Conservation (phyloP, 2,888 invertebrate genomes). For the Lepas anatifera region DNA sequence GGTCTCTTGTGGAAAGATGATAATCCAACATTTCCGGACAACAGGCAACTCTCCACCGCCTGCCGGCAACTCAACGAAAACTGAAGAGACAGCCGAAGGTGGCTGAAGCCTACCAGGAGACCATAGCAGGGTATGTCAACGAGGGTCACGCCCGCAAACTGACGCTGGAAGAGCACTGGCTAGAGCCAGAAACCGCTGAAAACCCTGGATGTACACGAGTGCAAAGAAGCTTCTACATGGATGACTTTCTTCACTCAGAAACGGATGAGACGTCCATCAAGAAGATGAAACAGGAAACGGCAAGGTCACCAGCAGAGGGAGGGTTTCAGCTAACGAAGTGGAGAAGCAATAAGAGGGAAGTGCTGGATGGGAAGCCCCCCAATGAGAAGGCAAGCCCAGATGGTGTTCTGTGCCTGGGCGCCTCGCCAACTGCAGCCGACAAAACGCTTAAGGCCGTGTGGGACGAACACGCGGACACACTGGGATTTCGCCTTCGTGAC, state of each 20-base stretch:
- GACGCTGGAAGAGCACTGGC: background rate
- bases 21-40: background rate
- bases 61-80: background rate
- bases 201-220: background rate
- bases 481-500: no score
- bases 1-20: background rate
- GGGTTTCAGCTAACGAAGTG: background rate
- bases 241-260: background rate
- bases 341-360: background rate
- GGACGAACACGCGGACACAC: no score
- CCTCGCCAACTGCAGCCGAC: background rate
- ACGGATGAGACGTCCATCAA: no score
- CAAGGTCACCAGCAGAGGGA: background rate
- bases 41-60: background rate
- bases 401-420: background rate
- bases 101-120: background rate
- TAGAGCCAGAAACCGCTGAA: no score
- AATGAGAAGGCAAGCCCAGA: background rate
- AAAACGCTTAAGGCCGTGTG: background rate
- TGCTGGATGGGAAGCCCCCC: background rate
- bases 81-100: background rate
- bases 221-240: background rate
- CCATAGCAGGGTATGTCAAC: background rate
- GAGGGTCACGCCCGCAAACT: background rate
- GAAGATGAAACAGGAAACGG: background rate